Base-by-base conservation (phyloP, 2,113 vertebrate genomes). In the Melanerpes formicivorus region DNA sequence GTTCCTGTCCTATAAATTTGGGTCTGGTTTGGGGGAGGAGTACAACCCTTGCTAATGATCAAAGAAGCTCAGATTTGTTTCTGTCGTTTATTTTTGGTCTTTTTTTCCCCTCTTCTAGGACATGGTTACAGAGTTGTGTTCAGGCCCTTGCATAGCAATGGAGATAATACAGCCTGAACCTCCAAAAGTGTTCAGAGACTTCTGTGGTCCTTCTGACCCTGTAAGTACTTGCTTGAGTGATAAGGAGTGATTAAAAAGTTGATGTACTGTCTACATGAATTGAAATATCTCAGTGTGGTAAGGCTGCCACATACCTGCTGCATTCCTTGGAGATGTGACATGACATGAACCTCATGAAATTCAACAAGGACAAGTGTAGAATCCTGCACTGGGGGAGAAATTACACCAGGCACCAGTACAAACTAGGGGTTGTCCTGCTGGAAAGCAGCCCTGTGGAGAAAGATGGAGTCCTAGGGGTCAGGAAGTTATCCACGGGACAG, bases 151-250 rank as follows among this genome's bases (percentile, higher is more conserved):
- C 64, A 97, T 99, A 96, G 99, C 98, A 34, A 96, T 99, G 72
- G 99, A 99, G 94, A 98, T 99, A 94, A 98, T 96, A 22, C 97
- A 98, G 11, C 84, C 92, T 0, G 96, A 99, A 34, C 52, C 97
- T 80, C 94, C 97, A 21, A 98, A 97, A 96, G 93, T 97, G 30
- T 99, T 99, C 97, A 98, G 99, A 94, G 98, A 99, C 52, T 98
- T 99, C 95, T 99, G 99, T 88, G 99, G 99, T 27, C 99, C 99
- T 40, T 97, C 98, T 37, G 99, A 99, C 93, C 99, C 99, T 72
- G 99, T 99, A 98, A 99, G 99, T 99, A 90, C 44, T 92, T 62
- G 62, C 42, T 76, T 83, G 73, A 91, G 23, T 66, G 27, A 50
- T 59, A 76, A 92, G 40, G 60, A 63, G 78, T 6, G 16, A 84